phyloP scores from a whole-genome alignment of 2,113 vertebrate species.

The Diglossa brunneiventris region DNA sequence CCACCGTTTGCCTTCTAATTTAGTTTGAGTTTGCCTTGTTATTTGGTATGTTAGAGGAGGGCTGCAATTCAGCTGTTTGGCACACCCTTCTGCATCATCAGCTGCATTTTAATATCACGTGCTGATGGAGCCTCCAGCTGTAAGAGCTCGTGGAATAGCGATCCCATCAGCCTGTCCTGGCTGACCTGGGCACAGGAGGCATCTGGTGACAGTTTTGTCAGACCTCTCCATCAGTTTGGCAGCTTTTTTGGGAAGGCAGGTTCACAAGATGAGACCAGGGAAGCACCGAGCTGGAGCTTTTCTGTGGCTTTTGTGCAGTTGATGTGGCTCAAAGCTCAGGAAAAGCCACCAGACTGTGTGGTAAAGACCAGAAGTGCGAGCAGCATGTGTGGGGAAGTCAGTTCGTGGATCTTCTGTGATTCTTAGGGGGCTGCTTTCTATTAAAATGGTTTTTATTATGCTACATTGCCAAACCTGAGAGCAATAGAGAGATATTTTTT shows the following conservation, averaged over 20 bases:
- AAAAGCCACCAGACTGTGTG: background rate
- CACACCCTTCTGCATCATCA: background rate
- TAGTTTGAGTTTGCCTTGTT: constrained; percentile 26
- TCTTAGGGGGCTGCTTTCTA: background rate
- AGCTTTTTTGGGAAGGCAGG: background rate
- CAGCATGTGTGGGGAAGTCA: background rate
- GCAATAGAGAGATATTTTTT: background rate
- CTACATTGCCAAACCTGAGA: background rate
- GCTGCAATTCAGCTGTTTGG: background rate
- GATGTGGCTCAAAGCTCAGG: background rate
- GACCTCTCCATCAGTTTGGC: background rate
- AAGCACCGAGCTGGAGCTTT: background rate
- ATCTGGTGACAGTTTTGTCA: background rate
- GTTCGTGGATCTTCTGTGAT: background rate
- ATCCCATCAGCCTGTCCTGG: background rate
- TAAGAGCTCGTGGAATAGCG: rapidly evolving
- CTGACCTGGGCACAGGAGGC: background rate
- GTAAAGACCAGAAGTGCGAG: background rate
- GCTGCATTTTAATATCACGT: background rate
- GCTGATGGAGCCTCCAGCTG: background rate
- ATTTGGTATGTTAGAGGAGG: background rate
- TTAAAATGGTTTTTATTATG: background rate
- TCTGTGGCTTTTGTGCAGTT: background rate
- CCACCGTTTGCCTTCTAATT: constrained; percentile 40
- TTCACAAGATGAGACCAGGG: background rate